Base-by-base conservation (phyloP, 2,888 invertebrate genomes). In the Agriopis aurantiaria region DNA sequence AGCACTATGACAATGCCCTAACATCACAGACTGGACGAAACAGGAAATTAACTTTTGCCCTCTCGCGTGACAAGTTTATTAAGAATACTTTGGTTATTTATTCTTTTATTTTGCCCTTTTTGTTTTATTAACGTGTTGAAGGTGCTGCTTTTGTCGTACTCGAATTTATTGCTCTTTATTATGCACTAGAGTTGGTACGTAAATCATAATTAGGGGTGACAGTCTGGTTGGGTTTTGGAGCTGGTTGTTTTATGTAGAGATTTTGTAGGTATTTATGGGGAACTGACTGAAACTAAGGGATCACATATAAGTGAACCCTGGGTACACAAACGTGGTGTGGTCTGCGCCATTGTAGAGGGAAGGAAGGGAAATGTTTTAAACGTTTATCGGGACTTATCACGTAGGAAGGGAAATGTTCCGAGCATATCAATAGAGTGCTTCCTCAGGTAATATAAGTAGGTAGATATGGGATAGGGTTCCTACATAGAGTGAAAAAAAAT, bases 11-110 rank as follows among this genome's bases (percentile, higher is more conserved):
- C 61, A 65, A 53, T 40, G n/a, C 68, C 73, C 74, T 72, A 69
- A 59, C 63, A 70, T 80, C 77, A 79, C 80, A 84, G 83, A 85
- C 85, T 87, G 89, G 89, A 87, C 89, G 86, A 86, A 91, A 87
- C 92, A 90, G 92, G 93, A 92, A 92, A 92, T 92, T 91, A 92
- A 91, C 90, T 91, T 89, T 89, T 86, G 82, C 88, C 89, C 85
- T 87, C 82, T 89, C 85, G 88, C 91, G 92, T 90, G 92, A 91
- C 91, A 91, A 90, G 86, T 92, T 91, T 92, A 92, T 91, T 91
- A 92, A 90, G 87, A 90, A 89, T 86, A 88, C 86, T 87, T 75
- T 33, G 33, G 33, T 88, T 86, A 85, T 88, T 90, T 87, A 87
- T 85, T 85, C 83, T 84, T 88, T 87, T 85, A 86, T 84, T 78